Percentiles rank a stretch among this genome's conserved stretches.
Evolutionary conservation across 2,888 invertebrate species (phyloP).

Genomic region (Eucera pruinosa): DNA sequence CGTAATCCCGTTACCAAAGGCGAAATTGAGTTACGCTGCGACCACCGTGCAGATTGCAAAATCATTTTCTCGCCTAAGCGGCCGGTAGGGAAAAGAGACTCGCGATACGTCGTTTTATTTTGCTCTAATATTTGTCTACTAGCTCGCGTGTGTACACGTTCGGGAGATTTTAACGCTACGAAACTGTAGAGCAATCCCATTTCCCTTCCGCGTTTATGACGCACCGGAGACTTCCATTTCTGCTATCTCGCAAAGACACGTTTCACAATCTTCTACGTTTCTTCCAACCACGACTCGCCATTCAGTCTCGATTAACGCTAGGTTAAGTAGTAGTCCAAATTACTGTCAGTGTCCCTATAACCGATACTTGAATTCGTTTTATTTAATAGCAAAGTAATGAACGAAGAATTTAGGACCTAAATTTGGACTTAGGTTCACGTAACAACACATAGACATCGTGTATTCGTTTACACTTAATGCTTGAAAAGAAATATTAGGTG

Average conservation of each 20-base stretch:
- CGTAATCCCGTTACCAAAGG: conserved; percentile 41
- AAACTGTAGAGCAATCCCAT: conserved; percentile 14
- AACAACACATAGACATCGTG: too few relatives aligned
- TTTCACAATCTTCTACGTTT: background rate
- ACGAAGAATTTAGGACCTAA: too few relatives aligned
- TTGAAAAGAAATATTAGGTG: too few relatives aligned
- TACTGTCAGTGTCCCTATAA: too few relatives aligned
- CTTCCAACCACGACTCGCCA: background rate
- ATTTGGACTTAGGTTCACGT: too few relatives aligned
- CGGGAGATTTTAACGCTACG: conserved; percentile 29
- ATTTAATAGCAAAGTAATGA: too few relatives aligned
- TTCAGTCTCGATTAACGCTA: conserved; percentile 18
- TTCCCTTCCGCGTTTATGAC: background rate
- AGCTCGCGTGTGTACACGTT: background rate
- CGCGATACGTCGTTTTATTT: background rate
- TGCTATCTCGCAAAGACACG: background rate
- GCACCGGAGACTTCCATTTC: background rate
- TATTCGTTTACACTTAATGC: too few relatives aligned
- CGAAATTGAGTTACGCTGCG: conserved; percentile 43
- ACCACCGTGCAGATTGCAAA: conserved; percentile 45
- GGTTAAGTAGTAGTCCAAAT: too few relatives aligned
- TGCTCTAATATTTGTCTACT: conserved; percentile 16
- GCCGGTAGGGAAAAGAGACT: background rate
- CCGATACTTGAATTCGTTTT: too few relatives aligned
- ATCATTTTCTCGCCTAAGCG: conserved; percentile 51